Conservation (phyloP, 92 coral and sea anemone species). For the Epizoanthus fatuus region DNA sequence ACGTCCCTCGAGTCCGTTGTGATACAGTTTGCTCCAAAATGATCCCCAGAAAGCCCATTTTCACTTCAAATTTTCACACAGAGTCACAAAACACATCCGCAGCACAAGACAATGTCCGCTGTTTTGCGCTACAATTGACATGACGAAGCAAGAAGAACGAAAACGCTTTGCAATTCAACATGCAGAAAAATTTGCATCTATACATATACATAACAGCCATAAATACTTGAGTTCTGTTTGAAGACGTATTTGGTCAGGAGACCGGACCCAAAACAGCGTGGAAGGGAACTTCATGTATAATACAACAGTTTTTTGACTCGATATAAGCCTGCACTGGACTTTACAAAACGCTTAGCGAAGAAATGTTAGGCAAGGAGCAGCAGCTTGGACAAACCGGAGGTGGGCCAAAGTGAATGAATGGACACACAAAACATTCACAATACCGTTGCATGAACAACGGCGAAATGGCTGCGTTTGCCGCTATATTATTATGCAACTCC, state of each 20-base stretch:
- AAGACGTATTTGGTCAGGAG: slow-evolving; percentile 77
- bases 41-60: not conserved
- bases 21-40: slow-evolving; percentile 12
- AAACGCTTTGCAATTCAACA: slow-evolving; percentile 99
- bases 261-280: slow-evolving; percentile 38
- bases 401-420: not conserved
- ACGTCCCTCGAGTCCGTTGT: slow-evolving; percentile 9
- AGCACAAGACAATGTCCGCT: slow-evolving; percentile 31
- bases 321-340: not conserved
- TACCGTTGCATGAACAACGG: slow-evolving; percentile 31
- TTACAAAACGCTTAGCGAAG: not conserved
- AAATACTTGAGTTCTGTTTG: slow-evolving; percentile 90
- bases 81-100: slow-evolving; percentile 15
- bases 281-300: slow-evolving; percentile 25
- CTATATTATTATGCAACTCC: not conserved
- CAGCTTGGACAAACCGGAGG: not conserved
- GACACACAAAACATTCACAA: slow-evolving; percentile 9
- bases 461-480: not conserved
- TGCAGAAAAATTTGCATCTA: slow-evolving; percentile 98
- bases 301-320: slow-evolving; percentile 12
- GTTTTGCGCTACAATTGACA: slow-evolving; percentile 39
- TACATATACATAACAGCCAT: slow-evolving; percentile 98
- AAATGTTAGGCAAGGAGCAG: slow-evolving; percentile 13
- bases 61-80: not conserved
- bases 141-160: slow-evolving; percentile 65